Conservation (phyloP, 2,888 invertebrate genomes). For the Autographa gamma region DNA sequence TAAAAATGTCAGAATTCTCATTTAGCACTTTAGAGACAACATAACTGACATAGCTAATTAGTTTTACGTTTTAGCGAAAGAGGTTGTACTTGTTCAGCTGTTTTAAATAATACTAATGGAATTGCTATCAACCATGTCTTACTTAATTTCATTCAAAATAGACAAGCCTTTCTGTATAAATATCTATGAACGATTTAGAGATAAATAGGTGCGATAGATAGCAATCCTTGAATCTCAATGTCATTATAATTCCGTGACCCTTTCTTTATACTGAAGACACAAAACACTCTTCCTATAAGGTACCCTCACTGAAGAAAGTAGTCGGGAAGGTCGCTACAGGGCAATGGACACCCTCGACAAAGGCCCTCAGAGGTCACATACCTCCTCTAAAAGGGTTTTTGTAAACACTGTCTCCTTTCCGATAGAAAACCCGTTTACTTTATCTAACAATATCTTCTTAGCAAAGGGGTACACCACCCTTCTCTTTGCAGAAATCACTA, state of each 20-base stretch:
- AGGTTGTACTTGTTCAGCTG: background rate
- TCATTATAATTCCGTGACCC: constrained; percentile 33
- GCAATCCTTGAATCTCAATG: constrained; percentile 15
- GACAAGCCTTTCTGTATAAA: background rate
- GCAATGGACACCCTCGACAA: constrained; percentile 70
- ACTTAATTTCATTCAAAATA: constrained; percentile 25
- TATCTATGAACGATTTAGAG: background rate
- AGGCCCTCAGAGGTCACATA: constrained; percentile 64
- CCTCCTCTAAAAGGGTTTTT: constrained; percentile 63
- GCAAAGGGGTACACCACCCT: constrained; percentile 65
- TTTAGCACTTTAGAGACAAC: background rate
- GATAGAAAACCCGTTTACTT: constrained; percentile 72
- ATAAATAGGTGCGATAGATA: background rate
- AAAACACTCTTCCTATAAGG: constrained; percentile 46
- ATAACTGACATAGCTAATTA: background rate
- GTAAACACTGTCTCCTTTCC: constrained; percentile 70
- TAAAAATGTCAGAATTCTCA: constrained; percentile 27
- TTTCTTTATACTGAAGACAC: constrained; percentile 41
- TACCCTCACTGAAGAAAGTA: constrained; percentile 37
- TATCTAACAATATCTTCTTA: constrained; percentile 68
- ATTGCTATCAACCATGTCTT: background rate
- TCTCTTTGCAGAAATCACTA: constrained; percentile 62
- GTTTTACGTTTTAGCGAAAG: background rate
- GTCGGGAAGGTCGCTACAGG: constrained; percentile 57
- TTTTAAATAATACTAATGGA: background rate